Conservation (phyloP, 1,140 invertebrate genomes). For the Ephestia elutella region DNA sequence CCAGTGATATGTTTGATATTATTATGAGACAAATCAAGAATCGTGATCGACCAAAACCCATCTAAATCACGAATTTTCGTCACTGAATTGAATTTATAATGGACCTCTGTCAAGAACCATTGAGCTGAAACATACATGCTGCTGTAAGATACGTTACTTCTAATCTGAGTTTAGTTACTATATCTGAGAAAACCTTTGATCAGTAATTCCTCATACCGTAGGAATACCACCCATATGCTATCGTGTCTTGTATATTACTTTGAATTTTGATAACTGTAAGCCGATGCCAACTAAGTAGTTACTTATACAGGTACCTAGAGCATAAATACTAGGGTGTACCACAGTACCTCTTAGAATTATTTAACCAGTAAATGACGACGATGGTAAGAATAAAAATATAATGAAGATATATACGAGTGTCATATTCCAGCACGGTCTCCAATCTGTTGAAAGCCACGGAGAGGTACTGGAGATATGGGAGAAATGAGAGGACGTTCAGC, state of each 20-base stretch:
- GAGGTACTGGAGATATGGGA: conserved; percentile 57
- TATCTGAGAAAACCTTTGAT: no score
- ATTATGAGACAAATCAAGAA: conserved; percentile 61
- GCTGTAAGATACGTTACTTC: no score
- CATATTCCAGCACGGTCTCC: conserved; percentile 54
- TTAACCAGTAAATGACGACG: neutral
- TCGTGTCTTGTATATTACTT: no score
- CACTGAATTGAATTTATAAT: conserved; percentile 60
- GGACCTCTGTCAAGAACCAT: conserved; percentile 64
- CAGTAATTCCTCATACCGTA: no score
- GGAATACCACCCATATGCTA: no score
- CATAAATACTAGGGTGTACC: no score
- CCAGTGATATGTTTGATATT: conserved; percentile 59
- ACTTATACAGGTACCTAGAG: no score
- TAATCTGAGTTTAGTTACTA: no score
- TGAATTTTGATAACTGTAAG: no score
- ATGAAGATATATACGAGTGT: conserved; percentile 44
- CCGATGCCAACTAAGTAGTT: no score
- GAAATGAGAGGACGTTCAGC: conserved; percentile 46
- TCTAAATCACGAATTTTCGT: conserved; percentile 52
- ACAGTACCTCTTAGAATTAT: no score
- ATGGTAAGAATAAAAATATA: neutral
- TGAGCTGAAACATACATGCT: conserved; percentile 44
- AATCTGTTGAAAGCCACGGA: conserved; percentile 57
- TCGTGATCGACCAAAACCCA: conserved; percentile 60